Base-by-base conservation (phyloP, 2,113 vertebrate species). In the Gila orcuttii region DNA sequence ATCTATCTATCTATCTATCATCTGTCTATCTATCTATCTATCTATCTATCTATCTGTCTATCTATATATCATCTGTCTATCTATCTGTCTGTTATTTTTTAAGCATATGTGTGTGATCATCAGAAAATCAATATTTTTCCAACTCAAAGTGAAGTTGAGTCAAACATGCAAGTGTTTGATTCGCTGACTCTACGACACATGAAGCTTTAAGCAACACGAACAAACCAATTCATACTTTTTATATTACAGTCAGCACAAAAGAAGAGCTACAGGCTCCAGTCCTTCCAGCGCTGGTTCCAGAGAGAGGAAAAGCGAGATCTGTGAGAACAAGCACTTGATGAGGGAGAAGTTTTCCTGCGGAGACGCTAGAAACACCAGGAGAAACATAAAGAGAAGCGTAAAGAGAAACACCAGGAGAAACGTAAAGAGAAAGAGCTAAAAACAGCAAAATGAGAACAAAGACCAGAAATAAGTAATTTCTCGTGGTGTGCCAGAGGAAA, bases 381-480 rank as follows among this genome's bases (percentile, higher is more conserved):
- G 36, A 39, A 6, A 39, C 36, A 6, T 39, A 36, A 36, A 36
- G 33, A 36, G 33, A 36, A 36, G 33, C 3, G 33, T 4, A 36
- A 36, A 36, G 28, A 28, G 28, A 28, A 3, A 33, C 33, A 33
- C 2, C 2, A 33, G 39, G 39, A 8, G 39, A 3, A 6, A 68
- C 62, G 1, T 28, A 28, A 28, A 28, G 28, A 62, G 68, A 50
- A 36, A 59, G 42, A 68, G 33, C 47, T 21, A 71, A 76, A 21
- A 28, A 11, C 50, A 31, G 68, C 62, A 84, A 62, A 23, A 19
- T 42, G 45, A 89, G 73, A 52, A 57, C 75, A 68, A 55, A 85
- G 78, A 60, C 2, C 6, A 11, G 71, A 80, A 57, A 82, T 83
- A 87, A 87, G 83, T 87, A 82, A 83, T 73, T 84, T 79, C 80